Base-by-base conservation (phyloP, 2,888 invertebrate species). In the Parapristionchus giblindavisi region DNA sequence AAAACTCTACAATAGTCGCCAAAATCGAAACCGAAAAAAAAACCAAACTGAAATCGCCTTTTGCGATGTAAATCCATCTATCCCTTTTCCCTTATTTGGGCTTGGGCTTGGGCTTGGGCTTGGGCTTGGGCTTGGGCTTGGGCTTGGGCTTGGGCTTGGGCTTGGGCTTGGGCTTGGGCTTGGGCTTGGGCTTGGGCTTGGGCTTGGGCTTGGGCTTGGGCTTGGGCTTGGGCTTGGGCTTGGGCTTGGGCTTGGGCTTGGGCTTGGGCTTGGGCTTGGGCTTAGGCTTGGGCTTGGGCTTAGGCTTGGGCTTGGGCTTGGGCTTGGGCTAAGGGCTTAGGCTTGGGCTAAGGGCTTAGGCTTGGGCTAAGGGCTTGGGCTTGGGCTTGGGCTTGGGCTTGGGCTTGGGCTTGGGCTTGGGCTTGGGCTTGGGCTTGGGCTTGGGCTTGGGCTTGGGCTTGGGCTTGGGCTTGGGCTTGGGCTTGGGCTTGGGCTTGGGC, bases 251-350 rank as follows among this genome's bases (percentile, higher is more conserved):
- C 71, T 71, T 71, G 68, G 71, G 75, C 71, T 71, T 71, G 68
- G 71, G 51, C 71, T 71, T 71, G 68, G 71, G 51, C 71, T 71
- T 71, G 68, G 71, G 51, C 71, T 76, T 76, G 77, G 76, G 75
- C 77, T 66, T 75, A 75, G 77, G 43, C 77, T 78, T 77, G 75
- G 77, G 77, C 77, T 79, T 78, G 78, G 77, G 63, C 77, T 78
- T 78, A 78, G 68, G 77, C 77, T 77, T 77, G 71, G 77, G 65
- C 78, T 77, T 78, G 74, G 68, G 66, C 77, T 78, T 78, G 75
- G 74, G 77, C 77, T n/a, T n/a, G n/a, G n/a, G n/a, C n/a, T n/a
- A n/a, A n/a, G n/a, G n/a, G n/a, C n/a, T n/a, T n/a, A n/a, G n/a
- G n/a, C n/a, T n/a, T n/a, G n/a, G n/a, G n/a, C n/a, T n/a, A n/a